Evolutionary conservation across 2,888 invertebrate genomes (phyloP), one percentile per base, ranked within the genome.

Genomic region (Myathropa florea): DNA sequence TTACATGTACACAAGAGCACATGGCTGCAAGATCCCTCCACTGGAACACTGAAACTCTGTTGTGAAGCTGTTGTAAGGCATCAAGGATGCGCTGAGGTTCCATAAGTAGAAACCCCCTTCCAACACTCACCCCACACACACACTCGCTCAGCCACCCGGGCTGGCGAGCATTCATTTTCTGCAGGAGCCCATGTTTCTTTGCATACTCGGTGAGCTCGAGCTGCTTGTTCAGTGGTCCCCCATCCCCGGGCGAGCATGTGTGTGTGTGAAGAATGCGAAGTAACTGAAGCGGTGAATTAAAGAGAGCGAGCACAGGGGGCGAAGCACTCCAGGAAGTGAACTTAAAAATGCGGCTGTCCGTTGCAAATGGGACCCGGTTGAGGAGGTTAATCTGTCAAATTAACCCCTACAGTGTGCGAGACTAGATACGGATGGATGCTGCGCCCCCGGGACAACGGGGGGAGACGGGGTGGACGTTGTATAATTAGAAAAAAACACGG

Each of bases 1-100:
- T 83, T 83, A 83, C 75, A 68, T 73, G 68, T 64, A 70, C 73
- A 75, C 53, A 79, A 68, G 72, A 71, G 76, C 77, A 77, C 65
- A 76, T 77, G 53, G 46, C 59, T 46, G 2, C 23, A 82, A 65
- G 55, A 77, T 71, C 61, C 60, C 46, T 57, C 24, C 24, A 57
- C 12, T 33, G 21, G 18, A 46, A 46, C 46, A 46, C 46, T 18
- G 18, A 46, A 46, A 7, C 46, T 46, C 18, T 39, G n/a, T 21
- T 64, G 23, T 65, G 33, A 60, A 67, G 65, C 59, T 76, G 65
- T 59, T 59, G 75, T 18, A 9, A 57, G n/a, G 28, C 75, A 39
- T 39, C 57, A 65, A 75, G 39, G 39, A 67, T 67, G 65, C 46
- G 21, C 21, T 39, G 75, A 23, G 65, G 75, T 65, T 76, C 0